phyloP scores from a whole-genome alignment of 2,888 invertebrate species.

The Altica lythri region DNA sequence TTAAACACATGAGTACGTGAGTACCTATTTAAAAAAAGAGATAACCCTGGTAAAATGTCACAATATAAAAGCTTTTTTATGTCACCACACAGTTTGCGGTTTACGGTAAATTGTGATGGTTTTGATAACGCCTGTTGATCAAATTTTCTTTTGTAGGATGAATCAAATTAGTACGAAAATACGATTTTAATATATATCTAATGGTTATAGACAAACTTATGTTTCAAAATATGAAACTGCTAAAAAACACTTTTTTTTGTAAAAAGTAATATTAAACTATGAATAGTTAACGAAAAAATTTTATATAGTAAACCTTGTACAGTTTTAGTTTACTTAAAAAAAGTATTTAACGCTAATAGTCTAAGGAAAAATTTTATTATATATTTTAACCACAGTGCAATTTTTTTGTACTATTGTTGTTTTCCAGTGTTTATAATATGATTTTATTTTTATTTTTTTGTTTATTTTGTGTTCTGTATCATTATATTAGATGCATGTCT shows the following conservation, averaged over 20 bases:
- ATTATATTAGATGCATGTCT: constrained; percentile 37
- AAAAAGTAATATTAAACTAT: constrained; percentile 3
- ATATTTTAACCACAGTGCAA: constrained; percentile 22
- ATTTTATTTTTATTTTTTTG: constrained; percentile 29
- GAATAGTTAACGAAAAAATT: neutral
- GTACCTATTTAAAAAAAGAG: too few species aligned
- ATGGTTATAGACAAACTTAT: constrained; percentile 15
- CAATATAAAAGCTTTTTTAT: constrained; percentile 26
- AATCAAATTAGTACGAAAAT: constrained; percentile 7
- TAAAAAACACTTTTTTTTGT: constrained; percentile 3
- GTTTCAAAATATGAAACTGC: constrained; percentile 8
- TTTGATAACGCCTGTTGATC: constrained; percentile 51
- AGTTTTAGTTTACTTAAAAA: constrained; percentile 21
- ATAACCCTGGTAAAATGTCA: too few species aligned
- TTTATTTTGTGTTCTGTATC: constrained; percentile 34
- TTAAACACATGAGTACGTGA: too few species aligned
- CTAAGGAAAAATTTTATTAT: constrained; percentile 4
- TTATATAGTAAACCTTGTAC: constrained; percentile 18
- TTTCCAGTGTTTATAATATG: constrained; percentile 31
- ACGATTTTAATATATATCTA: constrained; percentile 1
- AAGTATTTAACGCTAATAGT: constrained; percentile 16
- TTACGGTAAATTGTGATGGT: constrained; percentile 57
- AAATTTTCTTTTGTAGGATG: constrained; percentile 29
- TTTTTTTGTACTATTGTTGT: constrained; percentile 27
- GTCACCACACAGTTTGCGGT: constrained; percentile 57